Percentiles rank a stretch among this genome's conserved stretches.
Conservation (phyloP, 2,888 invertebrate genomes). For the Agapostemon virescens region DNA sequence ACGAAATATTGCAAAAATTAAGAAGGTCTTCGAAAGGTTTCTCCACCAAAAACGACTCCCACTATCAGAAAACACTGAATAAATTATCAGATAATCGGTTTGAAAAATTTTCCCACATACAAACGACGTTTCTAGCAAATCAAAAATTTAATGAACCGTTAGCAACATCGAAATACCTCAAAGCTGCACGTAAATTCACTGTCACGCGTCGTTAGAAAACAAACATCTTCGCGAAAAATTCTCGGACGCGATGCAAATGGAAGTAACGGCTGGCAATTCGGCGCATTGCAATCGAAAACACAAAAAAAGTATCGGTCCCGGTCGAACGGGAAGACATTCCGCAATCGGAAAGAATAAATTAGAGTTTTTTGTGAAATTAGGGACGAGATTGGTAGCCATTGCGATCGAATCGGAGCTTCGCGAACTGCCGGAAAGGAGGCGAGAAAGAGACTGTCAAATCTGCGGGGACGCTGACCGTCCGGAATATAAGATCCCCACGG, state of each 20-base stretch:
- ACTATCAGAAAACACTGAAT: too few relatives aligned
- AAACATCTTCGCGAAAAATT: not conserved
- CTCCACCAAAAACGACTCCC: too few relatives aligned
- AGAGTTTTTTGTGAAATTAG: not conserved
- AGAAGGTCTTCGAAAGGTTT: too few relatives aligned
- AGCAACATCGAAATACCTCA: not conserved
- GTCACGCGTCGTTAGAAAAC: not conserved
- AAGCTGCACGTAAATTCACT: not conserved
- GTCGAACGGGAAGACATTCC: not conserved
- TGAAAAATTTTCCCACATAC: not conserved
- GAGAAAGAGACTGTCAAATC: conserved; percentile 43
- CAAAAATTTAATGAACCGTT: not conserved
- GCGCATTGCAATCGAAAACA: not conserved
- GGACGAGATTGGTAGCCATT: conserved; percentile 13
- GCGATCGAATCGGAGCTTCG: not conserved
- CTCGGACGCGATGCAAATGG: not conserved
- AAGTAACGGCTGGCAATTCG: too few relatives aligned
- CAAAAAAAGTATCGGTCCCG: not conserved
- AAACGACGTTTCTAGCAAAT: not conserved
- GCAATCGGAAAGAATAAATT: not conserved
- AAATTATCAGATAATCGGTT: not conserved
- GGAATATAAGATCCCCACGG: conserved; percentile 56
- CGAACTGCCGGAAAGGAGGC: conserved; percentile 2
- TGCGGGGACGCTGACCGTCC: conserved; percentile 43
- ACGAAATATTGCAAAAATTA: too few relatives aligned